Percentiles rank a stretch among this genome's conserved stretches.
phyloP scores from a whole-genome alignment of 2,888 invertebrate species.

The Amiota mariae region DNA sequence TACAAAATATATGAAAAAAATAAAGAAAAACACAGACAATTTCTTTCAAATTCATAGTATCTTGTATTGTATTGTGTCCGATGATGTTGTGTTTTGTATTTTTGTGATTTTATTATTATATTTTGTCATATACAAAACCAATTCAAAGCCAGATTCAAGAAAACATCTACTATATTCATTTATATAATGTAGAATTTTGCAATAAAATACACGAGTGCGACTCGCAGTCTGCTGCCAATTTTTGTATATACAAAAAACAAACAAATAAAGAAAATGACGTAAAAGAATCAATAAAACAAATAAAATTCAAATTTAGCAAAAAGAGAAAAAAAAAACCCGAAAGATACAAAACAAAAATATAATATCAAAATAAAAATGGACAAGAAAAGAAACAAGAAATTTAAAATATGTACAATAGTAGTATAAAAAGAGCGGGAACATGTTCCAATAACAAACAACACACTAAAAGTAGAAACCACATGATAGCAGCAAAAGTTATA shows the following conservation, averaged over 20 bases:
- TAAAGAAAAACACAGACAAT: not conserved
- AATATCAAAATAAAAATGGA: not conserved
- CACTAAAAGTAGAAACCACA: not conserved
- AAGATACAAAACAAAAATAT: not conserved
- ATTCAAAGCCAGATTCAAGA: not conserved
- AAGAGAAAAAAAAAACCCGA: not conserved
- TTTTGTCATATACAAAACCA: not conserved
- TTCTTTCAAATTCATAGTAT: not conserved
- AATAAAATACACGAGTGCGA: not conserved
- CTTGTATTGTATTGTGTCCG: too few relatives aligned
- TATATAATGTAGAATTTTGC: too few relatives aligned
- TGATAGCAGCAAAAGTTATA: not conserved
- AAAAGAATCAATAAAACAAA: constrained; percentile 5
- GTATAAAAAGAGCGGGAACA: not conserved
- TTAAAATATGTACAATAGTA: not conserved
- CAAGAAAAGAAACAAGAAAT: not conserved
- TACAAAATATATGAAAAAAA: not conserved
- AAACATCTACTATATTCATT: not conserved
- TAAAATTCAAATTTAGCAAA: constrained; percentile 15
- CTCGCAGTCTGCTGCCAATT: constrained; percentile 8
- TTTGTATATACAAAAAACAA: not conserved
- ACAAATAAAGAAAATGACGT: constrained; percentile 7
- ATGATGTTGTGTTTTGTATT: not conserved
- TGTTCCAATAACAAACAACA: not conserved
- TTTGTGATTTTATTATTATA: not conserved